Evolutionary conservation across 2,113 vertebrate species (phyloP).

Genomic region (Chaenogobius annularis): DNA sequence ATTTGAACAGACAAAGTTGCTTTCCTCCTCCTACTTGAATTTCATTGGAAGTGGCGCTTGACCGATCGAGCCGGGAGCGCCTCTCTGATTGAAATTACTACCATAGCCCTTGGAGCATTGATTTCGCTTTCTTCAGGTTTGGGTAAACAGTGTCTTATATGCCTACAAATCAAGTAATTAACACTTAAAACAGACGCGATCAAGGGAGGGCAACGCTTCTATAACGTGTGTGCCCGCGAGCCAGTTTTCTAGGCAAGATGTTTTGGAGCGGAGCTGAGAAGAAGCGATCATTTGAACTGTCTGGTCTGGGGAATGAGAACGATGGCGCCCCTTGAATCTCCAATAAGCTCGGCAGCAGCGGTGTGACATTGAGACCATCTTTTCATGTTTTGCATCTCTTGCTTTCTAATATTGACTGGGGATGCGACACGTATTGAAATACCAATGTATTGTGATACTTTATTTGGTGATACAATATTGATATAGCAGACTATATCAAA

Average conservation of each 20-base stretch:
- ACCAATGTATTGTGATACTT: background rate
- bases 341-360: constrained; percentile 46
- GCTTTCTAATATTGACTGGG: background rate
- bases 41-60: constrained; percentile 46
- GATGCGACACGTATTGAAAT: background rate
- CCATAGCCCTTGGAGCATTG: constrained; percentile 68
- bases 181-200: constrained; percentile 71
- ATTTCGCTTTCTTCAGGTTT: constrained; percentile 72
- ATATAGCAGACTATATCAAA: background rate
- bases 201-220: constrained; percentile 57
- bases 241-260: constrained; percentile 29
- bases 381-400: background rate
- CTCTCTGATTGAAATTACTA: constrained; percentile 67
- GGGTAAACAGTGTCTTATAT: constrained; percentile 72
- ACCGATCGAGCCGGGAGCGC: constrained; percentile 43
- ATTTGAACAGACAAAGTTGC: constrained; percentile 5
- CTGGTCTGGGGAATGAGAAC: constrained; percentile 29
- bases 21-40: constrained; percentile 58
- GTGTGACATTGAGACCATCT: constrained; percentile 30
- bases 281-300: constrained; percentile 53
- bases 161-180: constrained; percentile 79
- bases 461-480: background rate
- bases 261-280: constrained; percentile 20
- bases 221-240: constrained; percentile 25
- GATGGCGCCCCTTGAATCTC: constrained; percentile 39